Percentiles rank a stretch among this genome's conserved stretches.
Conservation (phyloP, 1,140 invertebrate species). For the Tigriopus japonicus region DNA sequence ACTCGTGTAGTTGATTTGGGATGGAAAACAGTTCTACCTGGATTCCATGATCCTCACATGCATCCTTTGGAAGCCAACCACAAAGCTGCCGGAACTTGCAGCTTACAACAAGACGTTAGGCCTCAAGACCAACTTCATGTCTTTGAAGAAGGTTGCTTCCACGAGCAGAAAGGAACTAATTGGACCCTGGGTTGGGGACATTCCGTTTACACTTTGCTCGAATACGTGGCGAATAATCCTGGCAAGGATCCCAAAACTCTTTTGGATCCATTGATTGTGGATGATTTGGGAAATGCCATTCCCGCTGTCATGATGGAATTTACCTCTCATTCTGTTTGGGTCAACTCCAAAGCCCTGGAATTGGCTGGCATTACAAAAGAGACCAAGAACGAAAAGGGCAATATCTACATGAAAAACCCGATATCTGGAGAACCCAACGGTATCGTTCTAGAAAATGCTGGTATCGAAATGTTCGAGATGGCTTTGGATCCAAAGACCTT, state of each 20-base stretch:
- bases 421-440: neutral
- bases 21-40: neutral
- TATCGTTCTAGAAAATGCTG: constrained; percentile 4
- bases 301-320: neutral
- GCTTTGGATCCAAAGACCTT: neutral
- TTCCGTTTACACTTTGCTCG: neutral
- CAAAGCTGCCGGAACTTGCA: neutral
- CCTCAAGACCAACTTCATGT: neutral
- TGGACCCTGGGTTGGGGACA: neutral
- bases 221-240: neutral
- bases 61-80: neutral
- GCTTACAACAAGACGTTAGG: neutral
- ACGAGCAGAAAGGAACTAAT: neutral
- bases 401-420: constrained; percentile 1
- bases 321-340: neutral
- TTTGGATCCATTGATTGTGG: neutral
- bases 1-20: neutral
- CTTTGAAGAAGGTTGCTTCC: neutral
- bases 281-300: neutral
- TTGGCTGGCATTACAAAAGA: neutral
- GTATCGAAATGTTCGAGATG: neutral
- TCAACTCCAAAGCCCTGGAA: neutral
- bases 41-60: neutral
- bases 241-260: neutral
- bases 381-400: neutral